Percentiles rank a stretch among this genome's conserved stretches.
Conservation (phyloP, 2,888 invertebrate genomes). For the Acanthacorydalis orientalis region DNA sequence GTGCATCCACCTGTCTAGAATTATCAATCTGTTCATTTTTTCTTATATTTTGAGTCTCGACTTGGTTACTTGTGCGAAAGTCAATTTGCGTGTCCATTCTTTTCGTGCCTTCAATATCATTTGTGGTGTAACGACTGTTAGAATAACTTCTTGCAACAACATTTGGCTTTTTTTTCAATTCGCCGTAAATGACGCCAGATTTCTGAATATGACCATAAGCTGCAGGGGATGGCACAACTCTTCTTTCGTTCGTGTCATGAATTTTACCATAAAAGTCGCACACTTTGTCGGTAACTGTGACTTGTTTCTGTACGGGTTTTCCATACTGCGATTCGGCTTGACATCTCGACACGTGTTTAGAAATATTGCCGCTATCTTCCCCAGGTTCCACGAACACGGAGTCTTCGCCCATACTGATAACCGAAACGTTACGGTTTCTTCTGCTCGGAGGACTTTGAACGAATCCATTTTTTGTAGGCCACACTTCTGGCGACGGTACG, state of each 20-base stretch:
- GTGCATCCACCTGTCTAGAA: not conserved
- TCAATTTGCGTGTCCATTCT: no score
- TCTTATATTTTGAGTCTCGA: no score
- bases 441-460: slow-evolving; percentile 24
- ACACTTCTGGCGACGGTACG: slow-evolving; percentile 10
- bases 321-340: slow-evolving; percentile 14
- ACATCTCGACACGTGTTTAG: no score
- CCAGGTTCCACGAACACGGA: slow-evolving; percentile 19
- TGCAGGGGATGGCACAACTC: not conserved
- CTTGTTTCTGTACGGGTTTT: slow-evolving; percentile 11
- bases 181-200: slow-evolving; percentile 23
- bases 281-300: slow-evolving; percentile 22
- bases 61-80: no score
- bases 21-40: no score
- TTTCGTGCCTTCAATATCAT: no score
- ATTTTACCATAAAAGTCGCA: slow-evolving; percentile 28
- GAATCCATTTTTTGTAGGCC: slow-evolving; percentile 32
- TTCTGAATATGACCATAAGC: slow-evolving; percentile 13
- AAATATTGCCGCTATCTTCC: not conserved
- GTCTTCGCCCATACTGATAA: slow-evolving; percentile 14
- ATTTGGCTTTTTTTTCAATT: slow-evolving; percentile 17
- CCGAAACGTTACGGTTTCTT: slow-evolving; percentile 13
- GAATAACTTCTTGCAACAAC: slow-evolving; percentile 6
- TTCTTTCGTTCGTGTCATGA: slow-evolving; percentile 17
- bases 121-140: no score